phyloP scores from a whole-genome alignment of 1,140 invertebrate genomes.

The Coenobita brevimanus region DNA sequence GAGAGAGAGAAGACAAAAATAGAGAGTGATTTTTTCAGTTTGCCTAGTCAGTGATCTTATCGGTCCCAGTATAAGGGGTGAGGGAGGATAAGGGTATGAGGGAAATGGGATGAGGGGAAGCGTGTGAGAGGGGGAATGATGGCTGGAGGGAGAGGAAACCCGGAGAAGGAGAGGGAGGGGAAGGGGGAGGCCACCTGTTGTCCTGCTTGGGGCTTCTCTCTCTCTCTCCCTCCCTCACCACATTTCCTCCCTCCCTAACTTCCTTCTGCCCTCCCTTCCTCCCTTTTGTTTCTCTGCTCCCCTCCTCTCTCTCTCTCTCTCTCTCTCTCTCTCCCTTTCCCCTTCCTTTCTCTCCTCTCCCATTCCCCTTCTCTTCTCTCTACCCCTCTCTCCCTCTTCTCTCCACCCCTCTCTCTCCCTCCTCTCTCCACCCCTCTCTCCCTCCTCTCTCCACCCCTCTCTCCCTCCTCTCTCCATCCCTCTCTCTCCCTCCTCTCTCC shows the following conservation, averaged over 20 bases:
- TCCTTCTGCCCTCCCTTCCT: not conserved
- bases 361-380: not conserved
- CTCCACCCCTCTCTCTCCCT: not conserved
- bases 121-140: not conserved
- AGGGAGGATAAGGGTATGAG: not conserved
- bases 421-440: not conserved
- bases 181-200: not conserved
- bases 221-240: not conserved
- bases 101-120: not conserved
- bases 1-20: not conserved
- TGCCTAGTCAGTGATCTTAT: not conserved
- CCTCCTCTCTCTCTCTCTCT: not conserved
- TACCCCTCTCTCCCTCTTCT: too few species aligned
- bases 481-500: not conserved
- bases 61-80: not conserved
- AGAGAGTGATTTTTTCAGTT: constrained; percentile 24
- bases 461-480: not conserved
- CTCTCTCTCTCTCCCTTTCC: not conserved
- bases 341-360: not conserved
- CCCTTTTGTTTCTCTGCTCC: not conserved
- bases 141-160: not conserved
- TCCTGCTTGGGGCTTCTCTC: not conserved
- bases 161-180: not conserved
- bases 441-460: not conserved
- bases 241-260: not conserved